These are phyloP conservation scores for Pterophyllum scalare DNA, from an alignment of 2,113 vertebrate species.

Conservation along the genomic window DNA sequence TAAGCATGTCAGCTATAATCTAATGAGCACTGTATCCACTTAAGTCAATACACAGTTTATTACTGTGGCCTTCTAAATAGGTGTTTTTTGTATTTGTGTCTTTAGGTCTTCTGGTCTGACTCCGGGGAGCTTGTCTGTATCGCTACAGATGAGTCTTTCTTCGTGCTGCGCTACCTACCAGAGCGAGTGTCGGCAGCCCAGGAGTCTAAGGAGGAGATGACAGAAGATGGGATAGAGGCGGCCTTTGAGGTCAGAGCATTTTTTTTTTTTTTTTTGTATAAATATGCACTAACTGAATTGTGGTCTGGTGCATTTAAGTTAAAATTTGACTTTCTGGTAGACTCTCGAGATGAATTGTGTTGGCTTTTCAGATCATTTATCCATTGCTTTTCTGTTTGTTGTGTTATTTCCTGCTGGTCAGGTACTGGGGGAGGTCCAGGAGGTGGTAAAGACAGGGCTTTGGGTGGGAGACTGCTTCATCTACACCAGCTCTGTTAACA, in stretches of 20 bases:
- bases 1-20: conserved; percentile 86
- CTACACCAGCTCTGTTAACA: conserved; percentile 99
- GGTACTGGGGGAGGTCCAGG: conserved; percentile 98
- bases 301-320: not conserved
- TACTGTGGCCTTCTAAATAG: not conserved
- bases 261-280: too few species aligned
- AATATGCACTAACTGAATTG: not conserved
- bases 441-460: conserved; percentile 96
- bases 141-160: conserved; percentile 97
- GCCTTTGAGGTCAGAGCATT: conserved; percentile 89
- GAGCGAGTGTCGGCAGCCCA: conserved; percentile 95
- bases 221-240: conserved; percentile 98
- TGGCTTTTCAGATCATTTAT: not conserved
- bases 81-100: conserved; percentile 2
- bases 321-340: fast-evolving
- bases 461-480: conserved; percentile 99
- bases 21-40: not conserved
- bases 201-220: conserved; percentile 94
- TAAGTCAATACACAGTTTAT: not conserved
- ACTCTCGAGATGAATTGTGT: not conserved
- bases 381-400: not conserved
- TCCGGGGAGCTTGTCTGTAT: conserved; percentile 98
- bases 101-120: conserved; percentile 98
- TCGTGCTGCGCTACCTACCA: conserved; percentile 93
- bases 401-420: conserved; percentile 59